Conservation (phyloP, 1,140 invertebrate genomes). For the Meloidogyne hapla region DNA sequence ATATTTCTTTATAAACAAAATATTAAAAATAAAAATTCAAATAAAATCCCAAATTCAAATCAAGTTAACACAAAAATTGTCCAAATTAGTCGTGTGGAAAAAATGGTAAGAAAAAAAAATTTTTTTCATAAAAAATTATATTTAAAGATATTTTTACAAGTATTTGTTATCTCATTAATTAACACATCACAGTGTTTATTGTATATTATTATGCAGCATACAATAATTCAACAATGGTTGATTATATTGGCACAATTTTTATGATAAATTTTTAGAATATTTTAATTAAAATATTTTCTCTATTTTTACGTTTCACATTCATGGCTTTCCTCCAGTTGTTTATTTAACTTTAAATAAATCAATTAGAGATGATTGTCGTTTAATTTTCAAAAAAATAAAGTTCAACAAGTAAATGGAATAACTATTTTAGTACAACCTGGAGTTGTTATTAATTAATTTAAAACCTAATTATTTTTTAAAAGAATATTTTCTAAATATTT, state of each 20-base stretch:
- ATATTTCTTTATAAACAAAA: too few relatives aligned
- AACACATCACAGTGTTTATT: too few relatives aligned
- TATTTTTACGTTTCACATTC: background rate
- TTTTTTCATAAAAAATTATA: too few relatives aligned
- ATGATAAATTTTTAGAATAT: too few relatives aligned
- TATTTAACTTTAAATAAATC: constrained; percentile 18
- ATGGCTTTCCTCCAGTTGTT: constrained; percentile 15
- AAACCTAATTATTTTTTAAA: too few relatives aligned
- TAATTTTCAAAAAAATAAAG: background rate
- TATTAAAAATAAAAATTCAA: too few relatives aligned
- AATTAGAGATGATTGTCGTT: constrained; percentile 9
- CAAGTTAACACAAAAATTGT: background rate
- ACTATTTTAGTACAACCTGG: too few relatives aligned
- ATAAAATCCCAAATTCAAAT: too few relatives aligned
- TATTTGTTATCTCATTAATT: too few relatives aligned
- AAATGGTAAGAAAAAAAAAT: background rate
- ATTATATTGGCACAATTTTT: background rate
- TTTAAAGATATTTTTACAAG: background rate
- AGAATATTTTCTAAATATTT: too few relatives aligned
- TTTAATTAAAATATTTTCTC: background rate
- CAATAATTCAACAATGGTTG: background rate
- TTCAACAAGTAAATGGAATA: too few relatives aligned
- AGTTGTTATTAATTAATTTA: too few relatives aligned
- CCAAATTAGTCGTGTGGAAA: background rate
- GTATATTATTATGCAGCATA: background rate